A percentile compares a stretch with the other conserved stretches of the same genome.
Conservation (phyloP, 2,888 invertebrate species). For the Epirrhoe alternata region DNA sequence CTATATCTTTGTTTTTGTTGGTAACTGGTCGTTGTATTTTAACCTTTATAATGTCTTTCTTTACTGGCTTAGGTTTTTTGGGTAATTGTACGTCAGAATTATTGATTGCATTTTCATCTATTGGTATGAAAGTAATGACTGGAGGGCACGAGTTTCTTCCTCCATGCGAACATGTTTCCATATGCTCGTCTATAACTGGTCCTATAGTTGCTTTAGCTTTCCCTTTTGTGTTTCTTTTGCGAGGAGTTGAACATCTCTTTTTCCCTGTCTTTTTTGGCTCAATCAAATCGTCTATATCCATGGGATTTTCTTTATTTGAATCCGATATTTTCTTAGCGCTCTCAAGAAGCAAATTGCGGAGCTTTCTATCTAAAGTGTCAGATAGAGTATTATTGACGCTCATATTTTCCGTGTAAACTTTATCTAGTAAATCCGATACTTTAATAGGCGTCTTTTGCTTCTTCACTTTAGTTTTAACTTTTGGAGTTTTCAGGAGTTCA, state of each 20-base stretch:
- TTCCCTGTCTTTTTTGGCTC: constrained; percentile 45
- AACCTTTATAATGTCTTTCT: constrained; percentile 75
- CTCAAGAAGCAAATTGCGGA: constrained; percentile 67
- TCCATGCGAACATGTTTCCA: constrained; percentile 57
- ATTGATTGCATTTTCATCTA: constrained; percentile 42
- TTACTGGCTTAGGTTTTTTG: constrained; percentile 46
- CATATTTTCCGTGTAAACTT: constrained; percentile 57
- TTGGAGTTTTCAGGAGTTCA: constrained; percentile 46
- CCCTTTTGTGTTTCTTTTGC: constrained; percentile 52
- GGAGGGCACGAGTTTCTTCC: constrained; percentile 70
- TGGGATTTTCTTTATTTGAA: constrained; percentile 34
- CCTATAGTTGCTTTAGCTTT: constrained; percentile 51
- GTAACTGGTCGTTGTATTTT: constrained; percentile 67
- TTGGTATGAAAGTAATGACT: constrained; percentile 46
- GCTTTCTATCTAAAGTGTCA: constrained; percentile 64
- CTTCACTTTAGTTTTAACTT: constrained; percentile 20
- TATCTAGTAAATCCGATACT: constrained; percentile 48
- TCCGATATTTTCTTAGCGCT: constrained; percentile 66
- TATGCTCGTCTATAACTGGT: constrained; percentile 64
- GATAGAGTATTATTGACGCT: constrained; percentile 56
- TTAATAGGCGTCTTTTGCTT: constrained; percentile 52
- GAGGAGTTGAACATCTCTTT: constrained; percentile 68
- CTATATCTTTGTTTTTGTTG: constrained; percentile 36
- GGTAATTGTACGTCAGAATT: constrained; percentile 38
- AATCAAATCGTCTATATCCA: constrained; percentile 46